These are phyloP conservation scores for Chaunax sp. DNA, from an alignment of 2,797 vertebrate species.

Conservation along the genomic window DNA sequence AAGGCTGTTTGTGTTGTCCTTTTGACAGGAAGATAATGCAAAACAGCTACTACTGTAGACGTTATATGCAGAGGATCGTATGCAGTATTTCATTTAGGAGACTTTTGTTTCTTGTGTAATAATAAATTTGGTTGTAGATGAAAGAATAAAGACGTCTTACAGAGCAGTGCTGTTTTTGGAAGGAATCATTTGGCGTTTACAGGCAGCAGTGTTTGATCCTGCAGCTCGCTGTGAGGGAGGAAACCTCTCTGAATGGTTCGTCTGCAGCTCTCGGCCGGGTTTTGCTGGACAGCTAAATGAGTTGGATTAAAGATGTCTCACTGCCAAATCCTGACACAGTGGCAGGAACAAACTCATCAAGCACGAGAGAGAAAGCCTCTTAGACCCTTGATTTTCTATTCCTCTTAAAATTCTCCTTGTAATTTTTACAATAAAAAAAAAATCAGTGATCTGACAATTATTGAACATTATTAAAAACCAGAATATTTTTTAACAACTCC, in stretches of 20 bases:
- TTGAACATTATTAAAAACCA: too few relatives aligned
- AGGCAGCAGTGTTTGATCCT: slow-evolving; percentile 20
- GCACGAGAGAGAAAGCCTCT: slow-evolving; percentile 50
- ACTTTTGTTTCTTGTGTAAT: slow-evolving; percentile 14
- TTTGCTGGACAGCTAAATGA: slow-evolving; percentile 36
- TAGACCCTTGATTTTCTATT: neutral
- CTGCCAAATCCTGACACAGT: slow-evolving; percentile 48
- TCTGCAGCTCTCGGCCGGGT: slow-evolving; percentile 34
- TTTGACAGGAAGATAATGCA: neutral
- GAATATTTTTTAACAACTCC: neutral
- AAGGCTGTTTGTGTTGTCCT: slow-evolving; percentile 17
- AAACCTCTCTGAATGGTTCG: slow-evolving; percentile 28
- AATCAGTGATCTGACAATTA: too few relatives aligned
- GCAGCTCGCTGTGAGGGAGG: slow-evolving; percentile 11
- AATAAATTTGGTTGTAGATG: slow-evolving; percentile 13
- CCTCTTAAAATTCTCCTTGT: neutral
- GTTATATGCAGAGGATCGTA: slow-evolving; percentile 2
- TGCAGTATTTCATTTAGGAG: slow-evolving; percentile 11
- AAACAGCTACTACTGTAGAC: neutral
- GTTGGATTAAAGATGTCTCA: slow-evolving; percentile 52
- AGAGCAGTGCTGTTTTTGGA: slow-evolving; percentile 3
- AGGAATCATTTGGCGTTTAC: slow-evolving; percentile 4
- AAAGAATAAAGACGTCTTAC: neutral
- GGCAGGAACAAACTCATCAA: slow-evolving; percentile 63
- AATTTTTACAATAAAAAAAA: neutral